These are phyloP conservation scores for Standfussiana lucernea DNA, from an alignment of 2,888 invertebrate species.

Conservation along the genomic window DNA sequence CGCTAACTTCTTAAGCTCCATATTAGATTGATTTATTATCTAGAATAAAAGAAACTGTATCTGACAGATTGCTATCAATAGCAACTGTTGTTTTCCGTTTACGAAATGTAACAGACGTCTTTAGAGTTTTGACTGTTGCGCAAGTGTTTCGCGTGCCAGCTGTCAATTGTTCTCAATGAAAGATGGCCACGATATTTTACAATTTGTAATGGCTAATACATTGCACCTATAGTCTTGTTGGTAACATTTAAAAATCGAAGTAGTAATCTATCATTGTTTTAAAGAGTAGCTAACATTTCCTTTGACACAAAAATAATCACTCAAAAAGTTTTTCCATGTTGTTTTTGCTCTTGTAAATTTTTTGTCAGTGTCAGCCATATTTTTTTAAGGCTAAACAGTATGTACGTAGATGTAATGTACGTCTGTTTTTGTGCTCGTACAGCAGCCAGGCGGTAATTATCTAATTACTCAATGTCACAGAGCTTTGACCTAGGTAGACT, in stretches of 20 bases:
- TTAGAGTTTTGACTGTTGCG: conserved; percentile 57
- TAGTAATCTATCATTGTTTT: conserved; percentile 28
- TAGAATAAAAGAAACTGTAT: conserved; percentile 67
- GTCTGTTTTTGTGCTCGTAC: conserved; percentile 29
- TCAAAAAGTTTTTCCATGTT: neutral
- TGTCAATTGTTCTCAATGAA: conserved; percentile 54
- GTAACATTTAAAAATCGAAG: conserved; percentile 19
- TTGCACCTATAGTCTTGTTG: conserved; percentile 16
- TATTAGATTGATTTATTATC: conserved; percentile 70
- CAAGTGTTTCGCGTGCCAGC: conserved; percentile 56
- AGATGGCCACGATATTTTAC: conserved; percentile 44
- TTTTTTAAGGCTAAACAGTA: conserved; percentile 20
- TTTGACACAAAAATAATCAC: conserved; percentile 3
- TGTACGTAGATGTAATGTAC: neutral
- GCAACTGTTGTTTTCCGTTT: conserved; percentile 61
- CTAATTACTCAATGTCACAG: conserved; percentile 49
- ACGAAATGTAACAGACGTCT: conserved; percentile 64
- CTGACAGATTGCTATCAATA: conserved; percentile 65
- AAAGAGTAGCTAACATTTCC: conserved; percentile 4
- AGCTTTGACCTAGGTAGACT: neutral
- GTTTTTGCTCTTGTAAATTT: neutral
- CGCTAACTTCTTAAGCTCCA: conserved; percentile 58
- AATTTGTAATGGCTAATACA: conserved; percentile 27
- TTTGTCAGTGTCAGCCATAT: conserved; percentile 11
- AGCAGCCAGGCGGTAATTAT: conserved; percentile 37